Evolutionary conservation across 2,888 invertebrate genomes (phyloP).

Genomic region (Parascotia fuliginaria): DNA sequence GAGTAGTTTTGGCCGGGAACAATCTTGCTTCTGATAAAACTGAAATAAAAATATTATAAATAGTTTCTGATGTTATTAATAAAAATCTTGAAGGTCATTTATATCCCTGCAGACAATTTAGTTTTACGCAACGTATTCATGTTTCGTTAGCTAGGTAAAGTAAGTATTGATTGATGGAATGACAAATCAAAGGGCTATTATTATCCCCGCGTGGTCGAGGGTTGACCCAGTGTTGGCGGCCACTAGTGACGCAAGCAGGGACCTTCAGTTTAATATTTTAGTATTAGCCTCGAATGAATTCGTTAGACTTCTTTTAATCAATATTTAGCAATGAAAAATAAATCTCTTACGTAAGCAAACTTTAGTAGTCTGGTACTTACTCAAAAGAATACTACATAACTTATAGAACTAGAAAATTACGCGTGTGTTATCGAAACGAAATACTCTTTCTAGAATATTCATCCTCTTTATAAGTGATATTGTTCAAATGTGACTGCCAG

Average conservation of each 20-base stretch:
- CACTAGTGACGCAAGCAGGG: slow-evolving; percentile 54
- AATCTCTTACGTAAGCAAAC: background rate
- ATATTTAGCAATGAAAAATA: slow-evolving; percentile 21
- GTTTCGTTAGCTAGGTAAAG: background rate
- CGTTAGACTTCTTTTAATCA: slow-evolving; percentile 23
- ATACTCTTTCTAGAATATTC: background rate
- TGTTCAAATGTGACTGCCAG: background rate
- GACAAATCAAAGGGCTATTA: slow-evolving; percentile 53
- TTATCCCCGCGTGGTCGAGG: slow-evolving; percentile 42
- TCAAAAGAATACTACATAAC: background rate
- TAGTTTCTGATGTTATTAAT: slow-evolving; percentile 4
- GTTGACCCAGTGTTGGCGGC: slow-evolving; percentile 51
- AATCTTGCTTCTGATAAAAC: too few species aligned
- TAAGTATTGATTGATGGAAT: slow-evolving; percentile 47
- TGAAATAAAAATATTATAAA: slow-evolving; percentile 3
- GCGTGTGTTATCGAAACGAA: background rate
- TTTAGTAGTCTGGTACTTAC: background rate
- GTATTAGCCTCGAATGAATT: slow-evolving; percentile 26
- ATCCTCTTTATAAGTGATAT: background rate
- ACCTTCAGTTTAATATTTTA: slow-evolving; percentile 55
- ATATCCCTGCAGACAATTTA: background rate
- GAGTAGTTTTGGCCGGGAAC: too few species aligned
- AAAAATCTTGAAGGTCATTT: slow-evolving; percentile 6
- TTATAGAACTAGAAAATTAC: too few species aligned
- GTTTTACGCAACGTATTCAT: slow-evolving; percentile 2